phyloP scores from a whole-genome alignment of 2,888 invertebrate species.

The Pomacea canaliculata region DNA sequence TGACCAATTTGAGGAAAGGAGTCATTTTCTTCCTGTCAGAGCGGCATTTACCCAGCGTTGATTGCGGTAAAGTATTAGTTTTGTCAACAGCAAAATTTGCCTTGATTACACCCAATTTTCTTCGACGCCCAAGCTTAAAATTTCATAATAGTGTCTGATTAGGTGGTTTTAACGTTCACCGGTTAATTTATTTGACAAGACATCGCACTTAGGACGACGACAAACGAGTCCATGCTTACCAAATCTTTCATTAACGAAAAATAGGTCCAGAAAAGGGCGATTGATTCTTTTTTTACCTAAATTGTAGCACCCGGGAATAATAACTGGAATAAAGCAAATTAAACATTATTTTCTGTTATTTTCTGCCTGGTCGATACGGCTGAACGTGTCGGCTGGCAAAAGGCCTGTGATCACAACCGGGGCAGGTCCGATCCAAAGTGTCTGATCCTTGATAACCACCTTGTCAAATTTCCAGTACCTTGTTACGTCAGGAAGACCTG shows the following conservation, averaged over 20 bases:
- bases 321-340: constrained; percentile 54
- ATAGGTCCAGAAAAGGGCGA: constrained; percentile 33
- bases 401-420: constrained; percentile 22
- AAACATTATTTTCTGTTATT: constrained; percentile 56
- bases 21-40: constrained; percentile 52
- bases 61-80: constrained; percentile 60
- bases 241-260: constrained; percentile 40
- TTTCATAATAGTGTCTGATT: constrained; percentile 60
- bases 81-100: constrained; percentile 59
- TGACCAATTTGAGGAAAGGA: constrained; percentile 57
- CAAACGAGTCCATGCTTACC: constrained; percentile 42
- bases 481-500: constrained; percentile 21
- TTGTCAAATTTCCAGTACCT: constrained; percentile 16
- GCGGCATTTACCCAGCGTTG: constrained; percentile 54
- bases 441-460: constrained; percentile 13
- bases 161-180: constrained; percentile 48
- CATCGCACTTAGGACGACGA: constrained; percentile 40
- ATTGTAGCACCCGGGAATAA: constrained; percentile 33
- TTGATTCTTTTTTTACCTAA: constrained; percentile 39
- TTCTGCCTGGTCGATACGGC: constrained; percentile 29
- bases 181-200: constrained; percentile 62
- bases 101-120: constrained; percentile 60
- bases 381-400: constrained; percentile 11
- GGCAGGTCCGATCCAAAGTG: neutral
- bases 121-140: constrained; percentile 49